Conservation (phyloP, 2,113 vertebrate genomes). For the Sardina pilchardus region DNA sequence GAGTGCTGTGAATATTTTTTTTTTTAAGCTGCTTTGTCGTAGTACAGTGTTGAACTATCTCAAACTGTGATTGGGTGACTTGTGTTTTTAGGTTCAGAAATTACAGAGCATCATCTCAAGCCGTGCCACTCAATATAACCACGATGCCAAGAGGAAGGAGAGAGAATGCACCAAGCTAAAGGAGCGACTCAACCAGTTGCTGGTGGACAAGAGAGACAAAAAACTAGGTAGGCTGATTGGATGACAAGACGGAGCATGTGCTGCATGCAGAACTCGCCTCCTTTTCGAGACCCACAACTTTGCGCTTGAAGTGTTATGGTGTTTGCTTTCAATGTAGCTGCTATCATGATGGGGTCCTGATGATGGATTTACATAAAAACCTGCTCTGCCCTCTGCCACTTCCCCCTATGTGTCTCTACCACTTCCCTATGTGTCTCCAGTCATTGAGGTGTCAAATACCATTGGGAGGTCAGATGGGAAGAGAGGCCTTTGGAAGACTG, state of each 20-base stretch:
- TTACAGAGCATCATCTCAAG: constrained; percentile 91
- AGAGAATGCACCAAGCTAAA: constrained; percentile 90
- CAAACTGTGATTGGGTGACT: background rate
- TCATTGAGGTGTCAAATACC: constrained; percentile 92
- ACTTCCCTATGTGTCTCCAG: constrained; percentile 61
- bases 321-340: background rate
- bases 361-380: background rate
- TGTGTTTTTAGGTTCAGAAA: constrained; percentile 85
- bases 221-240: constrained; percentile 77
- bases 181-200: constrained; percentile 88
- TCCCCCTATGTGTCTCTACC: constrained; percentile 34
- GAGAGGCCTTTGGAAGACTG: constrained; percentile 91
- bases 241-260: background rate
- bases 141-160: constrained; percentile 95
- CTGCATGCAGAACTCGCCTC: background rate
- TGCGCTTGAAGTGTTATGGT: too few species aligned
- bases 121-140: constrained; percentile 92
- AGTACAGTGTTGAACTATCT: background rate
- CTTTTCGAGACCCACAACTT: background rate
- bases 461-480: constrained; percentile 91
- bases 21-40: background rate
- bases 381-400: background rate
- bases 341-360: background rate
- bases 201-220: constrained; percentile 92
- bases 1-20: background rate